phyloP scores from a whole-genome alignment of 2,797 vertebrate genomes.

The Oreonectes daqikongensis region DNA sequence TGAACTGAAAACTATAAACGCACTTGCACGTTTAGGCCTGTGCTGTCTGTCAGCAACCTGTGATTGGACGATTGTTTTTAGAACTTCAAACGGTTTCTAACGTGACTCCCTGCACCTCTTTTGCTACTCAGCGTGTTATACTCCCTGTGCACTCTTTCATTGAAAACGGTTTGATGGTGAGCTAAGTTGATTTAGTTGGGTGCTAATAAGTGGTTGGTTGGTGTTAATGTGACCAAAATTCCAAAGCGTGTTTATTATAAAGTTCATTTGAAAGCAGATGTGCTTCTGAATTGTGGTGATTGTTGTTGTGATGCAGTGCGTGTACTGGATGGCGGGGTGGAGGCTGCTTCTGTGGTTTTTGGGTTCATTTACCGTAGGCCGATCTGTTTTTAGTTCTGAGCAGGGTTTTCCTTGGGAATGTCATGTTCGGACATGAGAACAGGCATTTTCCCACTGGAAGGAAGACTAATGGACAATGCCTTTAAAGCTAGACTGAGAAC shows the following conservation, averaged over 20 bases:
- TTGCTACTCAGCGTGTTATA: background rate
- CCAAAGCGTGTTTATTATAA: conserved; percentile 47
- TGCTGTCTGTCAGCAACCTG: conserved; percentile 1
- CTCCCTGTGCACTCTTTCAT: conserved; percentile 9
- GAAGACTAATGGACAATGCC: conserved; percentile 36
- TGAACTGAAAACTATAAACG: background rate
- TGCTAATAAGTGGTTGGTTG: conserved; percentile 54
- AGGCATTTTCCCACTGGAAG: conserved; percentile 31
- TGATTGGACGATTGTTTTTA: conserved; percentile 12
- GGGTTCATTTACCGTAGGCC: conserved; percentile 45
- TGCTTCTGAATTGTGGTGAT: conserved; percentile 42
- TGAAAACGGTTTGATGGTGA: conserved; percentile 23
- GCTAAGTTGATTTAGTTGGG: conserved; percentile 43
- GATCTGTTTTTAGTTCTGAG: conserved; percentile 64
- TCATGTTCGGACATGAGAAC: conserved; percentile 57
- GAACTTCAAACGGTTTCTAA: conserved; percentile 4
- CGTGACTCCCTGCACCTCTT: conserved; percentile 8
- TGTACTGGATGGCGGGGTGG: conserved; percentile 51
- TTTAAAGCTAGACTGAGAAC: conserved; percentile 49
- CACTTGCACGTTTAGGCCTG: background rate
- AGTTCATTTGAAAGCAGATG: conserved; percentile 36
- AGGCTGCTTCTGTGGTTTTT: conserved; percentile 54
- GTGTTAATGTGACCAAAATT: conserved; percentile 52
- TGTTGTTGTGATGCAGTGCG: conserved; percentile 46
- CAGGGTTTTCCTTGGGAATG: conserved; percentile 72